Percentiles rank a stretch among this genome's conserved stretches.
These are phyloP conservation scores for Lycia hirtaria DNA, from an alignment of 2,888 invertebrate species.

Conservation along the genomic window DNA sequence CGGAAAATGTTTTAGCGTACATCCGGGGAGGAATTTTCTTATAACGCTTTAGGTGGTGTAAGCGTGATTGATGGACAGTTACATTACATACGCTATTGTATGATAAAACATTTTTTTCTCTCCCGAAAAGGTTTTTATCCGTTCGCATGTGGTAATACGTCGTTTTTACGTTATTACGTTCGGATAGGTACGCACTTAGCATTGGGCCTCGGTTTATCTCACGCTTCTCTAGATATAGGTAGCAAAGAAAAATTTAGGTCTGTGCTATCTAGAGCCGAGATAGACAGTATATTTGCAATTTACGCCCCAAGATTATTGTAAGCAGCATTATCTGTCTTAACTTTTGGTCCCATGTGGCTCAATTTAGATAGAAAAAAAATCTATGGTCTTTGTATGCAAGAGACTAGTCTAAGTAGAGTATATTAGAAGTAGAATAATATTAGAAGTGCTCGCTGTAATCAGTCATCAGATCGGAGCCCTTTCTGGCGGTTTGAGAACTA, in stretches of 20 bases:
- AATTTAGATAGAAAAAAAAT: too few relatives aligned
- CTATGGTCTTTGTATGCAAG: too few relatives aligned
- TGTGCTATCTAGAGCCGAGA: background rate
- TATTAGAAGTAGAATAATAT: too few relatives aligned
- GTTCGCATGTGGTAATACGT: slow-evolving; percentile 38
- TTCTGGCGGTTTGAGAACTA: too few relatives aligned
- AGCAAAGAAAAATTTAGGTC: too few relatives aligned
- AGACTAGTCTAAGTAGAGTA: too few relatives aligned
- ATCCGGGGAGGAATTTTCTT: slow-evolving; percentile 47
- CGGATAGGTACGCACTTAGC: slow-evolving; percentile 22
- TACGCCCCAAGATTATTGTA: too few relatives aligned
- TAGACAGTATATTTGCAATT: background rate
- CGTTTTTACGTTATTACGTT: slow-evolving; percentile 25
- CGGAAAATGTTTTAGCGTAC: slow-evolving; percentile 37
- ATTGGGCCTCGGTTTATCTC: background rate
- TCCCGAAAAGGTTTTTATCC: slow-evolving; percentile 40
- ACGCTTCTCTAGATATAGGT: too few relatives aligned
- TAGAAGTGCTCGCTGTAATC: too few relatives aligned
- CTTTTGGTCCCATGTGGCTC: too few relatives aligned
- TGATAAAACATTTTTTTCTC: slow-evolving; percentile 50
- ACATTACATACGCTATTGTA: slow-evolving; percentile 51
- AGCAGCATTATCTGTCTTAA: too few relatives aligned
- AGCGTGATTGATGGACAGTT: slow-evolving; percentile 58
- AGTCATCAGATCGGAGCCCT: too few relatives aligned
- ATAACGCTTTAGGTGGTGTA: slow-evolving; percentile 47